phyloP scores from a whole-genome alignment of 2,113 vertebrate species.

The Madoqua kirkii region DNA sequence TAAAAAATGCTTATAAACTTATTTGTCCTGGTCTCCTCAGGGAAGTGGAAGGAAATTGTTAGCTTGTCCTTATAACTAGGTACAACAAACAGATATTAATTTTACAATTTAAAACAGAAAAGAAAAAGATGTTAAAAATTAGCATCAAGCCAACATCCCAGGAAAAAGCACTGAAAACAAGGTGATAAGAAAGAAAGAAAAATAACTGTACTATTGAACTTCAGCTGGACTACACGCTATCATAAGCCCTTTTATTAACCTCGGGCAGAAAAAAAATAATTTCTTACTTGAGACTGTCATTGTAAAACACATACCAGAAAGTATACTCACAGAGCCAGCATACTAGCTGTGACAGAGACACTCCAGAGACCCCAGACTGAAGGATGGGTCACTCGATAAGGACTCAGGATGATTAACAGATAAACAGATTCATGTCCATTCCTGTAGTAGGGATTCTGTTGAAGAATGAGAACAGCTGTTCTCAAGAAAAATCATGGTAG shows the following conservation, averaged over 20 bases:
- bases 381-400: background rate
- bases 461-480: background rate
- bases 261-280: background rate
- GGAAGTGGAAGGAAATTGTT: background rate
- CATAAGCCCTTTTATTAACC: background rate
- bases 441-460: background rate
- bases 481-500: background rate
- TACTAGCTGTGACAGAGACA: background rate
- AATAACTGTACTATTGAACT: background rate
- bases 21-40: background rate
- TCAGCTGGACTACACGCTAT: background rate
- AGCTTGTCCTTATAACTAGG: background rate
- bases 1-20: background rate
- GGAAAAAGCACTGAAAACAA: background rate
- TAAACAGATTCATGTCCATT: background rate
- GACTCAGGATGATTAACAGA: background rate
- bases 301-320: background rate
- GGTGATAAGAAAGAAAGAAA: background rate
- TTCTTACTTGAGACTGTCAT: background rate
- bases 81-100: background rate
- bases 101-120: constrained; percentile 13
- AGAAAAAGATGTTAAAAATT: background rate
- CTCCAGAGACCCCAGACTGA: background rate
- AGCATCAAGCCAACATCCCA: background rate
- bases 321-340: background rate